Evolutionary conservation across 2,888 invertebrate genomes (phyloP).

Genomic region (Exephanes ischioxanthus): DNA sequence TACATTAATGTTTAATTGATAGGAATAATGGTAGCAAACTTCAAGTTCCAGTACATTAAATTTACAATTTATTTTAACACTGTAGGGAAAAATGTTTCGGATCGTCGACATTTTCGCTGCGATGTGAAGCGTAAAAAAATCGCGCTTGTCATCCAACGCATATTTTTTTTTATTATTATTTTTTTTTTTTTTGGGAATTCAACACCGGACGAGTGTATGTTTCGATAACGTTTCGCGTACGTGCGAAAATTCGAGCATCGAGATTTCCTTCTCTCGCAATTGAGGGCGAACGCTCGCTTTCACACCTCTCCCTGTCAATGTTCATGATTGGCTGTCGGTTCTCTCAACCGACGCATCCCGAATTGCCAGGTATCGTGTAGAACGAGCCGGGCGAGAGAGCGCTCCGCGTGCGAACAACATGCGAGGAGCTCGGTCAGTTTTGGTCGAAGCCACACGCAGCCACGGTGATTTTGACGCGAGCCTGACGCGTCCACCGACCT

Average conservation of each 20-base stretch:
- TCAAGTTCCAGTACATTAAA: no score
- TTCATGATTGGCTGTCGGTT: slow-evolving; percentile 79
- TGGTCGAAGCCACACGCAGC: slow-evolving; percentile 32
- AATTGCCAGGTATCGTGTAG: slow-evolving; percentile 58
- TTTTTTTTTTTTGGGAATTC: background rate
- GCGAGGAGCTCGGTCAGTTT: slow-evolving; percentile 67
- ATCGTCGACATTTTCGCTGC: background rate
- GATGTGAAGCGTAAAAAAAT: background rate
- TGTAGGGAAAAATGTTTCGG: background rate
- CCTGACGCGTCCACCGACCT: slow-evolving; percentile 75
- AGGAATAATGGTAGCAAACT: no score
- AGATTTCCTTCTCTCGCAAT: background rate
- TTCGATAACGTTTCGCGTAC: slow-evolving; percentile 3
- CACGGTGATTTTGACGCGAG: slow-evolving; percentile 66
- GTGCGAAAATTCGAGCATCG: slow-evolving; percentile 43
- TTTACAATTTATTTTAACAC: no score
- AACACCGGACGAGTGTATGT: background rate
- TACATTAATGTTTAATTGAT: no score
- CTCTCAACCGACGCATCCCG: slow-evolving; percentile 36
- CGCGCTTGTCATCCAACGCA: background rate
- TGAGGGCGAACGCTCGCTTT: slow-evolving; percentile 4
- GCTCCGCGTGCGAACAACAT: slow-evolving; percentile 76
- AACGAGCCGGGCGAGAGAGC: slow-evolving; percentile 46
- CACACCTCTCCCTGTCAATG: slow-evolving; percentile 66
- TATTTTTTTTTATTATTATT: background rate